A percentile compares a stretch with the other conserved stretches of the same genome.
Evolutionary conservation across 2,113 vertebrate genomes (phyloP).

Genomic region (Canis aureus): DNA sequence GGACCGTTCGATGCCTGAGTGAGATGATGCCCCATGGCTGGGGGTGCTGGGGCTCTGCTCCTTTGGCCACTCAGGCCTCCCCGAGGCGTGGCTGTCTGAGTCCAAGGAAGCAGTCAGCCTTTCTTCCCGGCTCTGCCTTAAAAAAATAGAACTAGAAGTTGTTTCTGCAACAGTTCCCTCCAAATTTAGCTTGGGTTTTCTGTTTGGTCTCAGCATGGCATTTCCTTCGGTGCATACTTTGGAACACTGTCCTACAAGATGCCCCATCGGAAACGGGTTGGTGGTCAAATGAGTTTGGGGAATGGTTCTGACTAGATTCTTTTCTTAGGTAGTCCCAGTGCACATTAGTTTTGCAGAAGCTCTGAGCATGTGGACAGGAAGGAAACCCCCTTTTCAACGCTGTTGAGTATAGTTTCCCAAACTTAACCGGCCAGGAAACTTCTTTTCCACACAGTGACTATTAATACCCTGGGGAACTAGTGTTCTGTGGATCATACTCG

Average conservation of each 20-base stretch:
- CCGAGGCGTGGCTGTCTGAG: conserved; percentile 13
- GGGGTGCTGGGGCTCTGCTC: not conserved
- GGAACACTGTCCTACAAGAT: not conserved
- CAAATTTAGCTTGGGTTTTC: not conserved
- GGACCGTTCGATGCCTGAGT: not conserved
- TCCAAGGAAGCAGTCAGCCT: conserved; percentile 43
- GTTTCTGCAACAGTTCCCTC: not conserved
- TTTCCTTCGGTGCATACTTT: not conserved
- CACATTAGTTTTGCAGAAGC: conserved; percentile 3
- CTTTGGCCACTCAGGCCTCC: not conserved
- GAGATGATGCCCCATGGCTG: not conserved
- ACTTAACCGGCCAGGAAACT: conserved; percentile 55
- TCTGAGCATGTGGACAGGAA: conserved; percentile 58
- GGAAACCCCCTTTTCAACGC: conserved; percentile 62
- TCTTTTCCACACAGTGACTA: conserved; percentile 45
- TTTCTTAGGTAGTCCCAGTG: conserved; percentile 57
- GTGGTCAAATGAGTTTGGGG: conserved; percentile 45
- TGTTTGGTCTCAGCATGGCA: not conserved
- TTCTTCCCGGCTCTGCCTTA: conserved; percentile 45
- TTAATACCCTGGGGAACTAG: conserved; percentile 2
- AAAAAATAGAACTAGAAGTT: conserved; percentile 40
- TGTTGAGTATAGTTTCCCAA: conserved; percentile 64
- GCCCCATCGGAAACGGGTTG: not conserved
- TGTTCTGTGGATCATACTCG: not conserved
- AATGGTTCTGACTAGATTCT: conserved; percentile 34